Evolutionary conservation across 2,888 invertebrate genomes (phyloP).

Genomic region (Ceriagrion tenellum): DNA sequence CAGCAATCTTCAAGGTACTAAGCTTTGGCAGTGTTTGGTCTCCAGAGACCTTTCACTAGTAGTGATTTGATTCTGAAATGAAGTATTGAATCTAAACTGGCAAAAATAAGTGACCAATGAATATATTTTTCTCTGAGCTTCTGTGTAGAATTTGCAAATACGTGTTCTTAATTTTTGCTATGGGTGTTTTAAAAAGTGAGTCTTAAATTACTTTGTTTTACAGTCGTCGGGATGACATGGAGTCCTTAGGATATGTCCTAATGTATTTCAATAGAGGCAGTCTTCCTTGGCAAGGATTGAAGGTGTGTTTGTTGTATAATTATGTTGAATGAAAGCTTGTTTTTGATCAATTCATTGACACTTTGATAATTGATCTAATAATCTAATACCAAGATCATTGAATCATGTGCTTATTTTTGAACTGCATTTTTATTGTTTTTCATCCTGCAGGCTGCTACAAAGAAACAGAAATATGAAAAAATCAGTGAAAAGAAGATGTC

Average conservation of each 20-base stretch:
- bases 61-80: too few relatives aligned
- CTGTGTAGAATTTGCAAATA: too few relatives aligned
- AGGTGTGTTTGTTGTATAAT: conserved; percentile 73
- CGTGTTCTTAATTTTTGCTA: not conserved
- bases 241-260: conserved; percentile 98
- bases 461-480: conserved; percentile 99
- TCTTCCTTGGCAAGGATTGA: conserved; percentile 98
- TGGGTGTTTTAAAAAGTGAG: not conserved
- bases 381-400: too few relatives aligned
- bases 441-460: conserved; percentile 90
- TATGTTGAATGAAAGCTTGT: too few relatives aligned
- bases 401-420: not conserved
- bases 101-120: too few relatives aligned
- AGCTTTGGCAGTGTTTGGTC: too few relatives aligned
- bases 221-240: conserved; percentile 99
- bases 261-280: conserved; percentile 98
- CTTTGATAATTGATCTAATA: too few relatives aligned
- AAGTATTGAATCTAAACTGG: too few relatives aligned
- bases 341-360: too few relatives aligned
- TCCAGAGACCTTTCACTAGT: too few relatives aligned
- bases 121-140: too few relatives aligned
- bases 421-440: not conserved
- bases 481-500: conserved; percentile 99
- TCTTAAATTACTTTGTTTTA: conserved; percentile 69
- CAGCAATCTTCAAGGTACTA: too few relatives aligned